A percentile compares a stretch with the other conserved stretches of the same genome.
phyloP scores from a whole-genome alignment of 2,797 vertebrate genomes.

The Tapera naevia region DNA sequence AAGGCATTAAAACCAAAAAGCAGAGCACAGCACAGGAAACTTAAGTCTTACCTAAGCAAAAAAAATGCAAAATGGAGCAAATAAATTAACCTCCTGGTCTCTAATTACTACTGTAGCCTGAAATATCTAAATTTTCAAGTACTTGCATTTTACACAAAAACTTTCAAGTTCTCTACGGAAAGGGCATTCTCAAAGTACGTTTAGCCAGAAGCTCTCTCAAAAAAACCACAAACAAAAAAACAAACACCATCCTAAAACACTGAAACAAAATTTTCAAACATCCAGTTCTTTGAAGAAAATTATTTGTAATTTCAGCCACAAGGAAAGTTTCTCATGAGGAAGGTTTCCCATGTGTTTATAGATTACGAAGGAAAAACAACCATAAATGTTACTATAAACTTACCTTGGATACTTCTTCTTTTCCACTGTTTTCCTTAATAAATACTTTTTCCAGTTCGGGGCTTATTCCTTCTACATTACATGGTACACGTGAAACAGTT shows the following conservation, averaged over 20 bases:
- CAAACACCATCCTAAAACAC: background rate
- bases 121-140: background rate
- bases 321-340: background rate
- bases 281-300: conserved; percentile 5
- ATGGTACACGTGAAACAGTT: conserved; percentile 86
- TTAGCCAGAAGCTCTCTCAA: background rate
- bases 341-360: background rate
- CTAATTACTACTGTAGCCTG: background rate
- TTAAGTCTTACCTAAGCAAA: background rate
- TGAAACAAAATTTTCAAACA: background rate
- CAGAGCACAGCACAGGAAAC: background rate
- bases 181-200: background rate
- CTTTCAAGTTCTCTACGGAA: background rate
- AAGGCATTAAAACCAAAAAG: background rate
- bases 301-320: background rate
- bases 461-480: conserved; percentile 93
- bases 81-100: background rate
- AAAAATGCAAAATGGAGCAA: background rate
- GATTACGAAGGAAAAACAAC: background rate
- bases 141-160: background rate
- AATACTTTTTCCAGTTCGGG: conserved; percentile 95
- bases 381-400: background rate
- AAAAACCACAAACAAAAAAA: background rate
- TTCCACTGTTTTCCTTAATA: conserved; percentile 89
- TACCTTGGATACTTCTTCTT: conserved; percentile 84